Evolutionary conservation across 2,888 invertebrate genomes (phyloP).

Genomic region (Xestia ashworthii): DNA sequence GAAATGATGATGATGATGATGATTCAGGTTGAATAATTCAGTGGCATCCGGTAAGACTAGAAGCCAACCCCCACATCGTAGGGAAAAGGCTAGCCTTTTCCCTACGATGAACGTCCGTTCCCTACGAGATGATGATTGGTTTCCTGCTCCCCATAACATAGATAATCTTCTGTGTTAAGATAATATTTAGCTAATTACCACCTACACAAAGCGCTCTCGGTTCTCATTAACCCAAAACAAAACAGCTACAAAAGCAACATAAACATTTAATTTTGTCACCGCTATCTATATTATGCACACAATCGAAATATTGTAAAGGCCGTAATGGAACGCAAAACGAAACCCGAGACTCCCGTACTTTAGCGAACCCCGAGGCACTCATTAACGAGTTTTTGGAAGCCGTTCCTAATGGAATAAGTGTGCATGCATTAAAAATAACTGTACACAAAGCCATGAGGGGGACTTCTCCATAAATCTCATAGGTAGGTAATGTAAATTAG

Average conservation of each 20-base stretch:
- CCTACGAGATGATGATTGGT: too few relatives aligned
- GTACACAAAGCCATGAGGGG: constrained; percentile 51
- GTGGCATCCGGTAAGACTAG: too few relatives aligned
- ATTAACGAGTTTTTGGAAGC: constrained; percentile 61
- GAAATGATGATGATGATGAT: too few relatives aligned
- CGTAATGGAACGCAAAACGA: constrained; percentile 57
- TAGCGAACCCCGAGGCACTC: constrained; percentile 52
- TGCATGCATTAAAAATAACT: constrained; percentile 63
- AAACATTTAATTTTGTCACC: constrained; percentile 43
- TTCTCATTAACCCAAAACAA: constrained; percentile 25
- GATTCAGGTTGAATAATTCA: too few relatives aligned
- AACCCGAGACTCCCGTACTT: constrained; percentile 48
- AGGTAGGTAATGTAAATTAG: constrained; percentile 54
- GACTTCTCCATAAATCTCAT: constrained; percentile 54
- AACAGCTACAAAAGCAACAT: constrained; percentile 19
- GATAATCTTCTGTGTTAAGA: neutral
- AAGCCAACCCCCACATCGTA: too few relatives aligned
- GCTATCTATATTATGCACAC: constrained; percentile 44
- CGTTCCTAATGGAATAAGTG: constrained; percentile 63
- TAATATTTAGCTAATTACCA: neutral
- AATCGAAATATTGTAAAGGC: constrained; percentile 46
- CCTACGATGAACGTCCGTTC: too few relatives aligned
- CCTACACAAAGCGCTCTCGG: neutral
- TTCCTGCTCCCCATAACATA: neutral
- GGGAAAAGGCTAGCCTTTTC: too few relatives aligned